These are phyloP conservation scores for Eidolon dupreanum DNA, from an alignment of 2,797 vertebrate species.

Conservation along the genomic window DNA sequence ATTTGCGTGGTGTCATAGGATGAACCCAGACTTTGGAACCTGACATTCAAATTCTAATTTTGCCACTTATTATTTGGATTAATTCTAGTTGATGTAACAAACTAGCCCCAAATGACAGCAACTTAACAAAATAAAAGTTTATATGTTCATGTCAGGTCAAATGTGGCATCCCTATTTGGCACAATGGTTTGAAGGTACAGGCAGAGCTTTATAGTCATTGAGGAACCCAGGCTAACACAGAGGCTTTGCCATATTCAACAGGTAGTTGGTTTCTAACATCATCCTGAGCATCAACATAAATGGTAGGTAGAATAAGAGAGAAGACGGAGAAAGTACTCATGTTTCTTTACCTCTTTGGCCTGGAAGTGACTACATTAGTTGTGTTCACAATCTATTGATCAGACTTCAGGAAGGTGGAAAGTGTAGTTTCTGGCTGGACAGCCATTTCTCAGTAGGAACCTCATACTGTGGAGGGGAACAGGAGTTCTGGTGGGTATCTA, in stretches of 20 bases:
- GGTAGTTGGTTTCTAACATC: not conserved
- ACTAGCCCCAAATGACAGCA: not conserved
- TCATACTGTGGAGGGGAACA: accelerated
- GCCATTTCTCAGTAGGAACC: not conserved
- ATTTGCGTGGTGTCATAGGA: not conserved
- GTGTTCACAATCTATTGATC: not conserved
- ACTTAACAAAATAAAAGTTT: not conserved
- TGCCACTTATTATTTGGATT: not conserved
- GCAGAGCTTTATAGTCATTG: not conserved
- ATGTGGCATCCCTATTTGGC: not conserved
- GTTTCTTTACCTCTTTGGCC: not conserved
- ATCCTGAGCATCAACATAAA: not conserved
- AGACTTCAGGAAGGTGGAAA: not conserved
- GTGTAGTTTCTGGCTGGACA: not conserved
- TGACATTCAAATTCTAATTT: not conserved
- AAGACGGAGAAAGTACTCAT: not conserved
- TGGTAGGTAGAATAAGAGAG: not conserved
- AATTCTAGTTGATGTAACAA: not conserved
- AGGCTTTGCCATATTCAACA: not conserved
- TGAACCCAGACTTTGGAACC: not conserved
- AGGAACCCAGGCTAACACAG: not conserved
- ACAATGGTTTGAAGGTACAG: no score
- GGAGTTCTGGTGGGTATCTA: not conserved
- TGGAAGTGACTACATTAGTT: not conserved
- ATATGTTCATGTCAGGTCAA: not conserved